phyloP scores from a whole-genome alignment of 2,888 invertebrate genomes.

The Azorinus chamasolen region DNA sequence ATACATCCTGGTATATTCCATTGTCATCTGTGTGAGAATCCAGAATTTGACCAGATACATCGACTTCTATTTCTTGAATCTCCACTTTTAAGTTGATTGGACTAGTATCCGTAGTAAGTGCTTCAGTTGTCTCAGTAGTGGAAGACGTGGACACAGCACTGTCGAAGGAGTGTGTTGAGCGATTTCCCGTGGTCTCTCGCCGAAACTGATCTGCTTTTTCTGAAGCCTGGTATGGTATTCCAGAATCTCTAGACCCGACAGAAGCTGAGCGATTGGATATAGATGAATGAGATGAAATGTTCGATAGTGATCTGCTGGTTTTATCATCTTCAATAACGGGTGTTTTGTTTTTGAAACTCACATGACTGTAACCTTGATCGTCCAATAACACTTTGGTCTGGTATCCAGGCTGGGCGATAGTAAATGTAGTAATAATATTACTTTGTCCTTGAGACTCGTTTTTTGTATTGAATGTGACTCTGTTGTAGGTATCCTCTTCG shows the following conservation, averaged over 20 bases:
- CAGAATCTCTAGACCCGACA: slow-evolving; percentile 72
- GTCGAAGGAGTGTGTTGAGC: slow-evolving; percentile 73
- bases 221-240: slow-evolving; percentile 47
- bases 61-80: slow-evolving; percentile 53
- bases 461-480: slow-evolving; percentile 31
- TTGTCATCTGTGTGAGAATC: slow-evolving; percentile 19
- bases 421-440: slow-evolving; percentile 59
- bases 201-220: slow-evolving; percentile 29
- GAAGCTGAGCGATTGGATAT: slow-evolving; percentile 62
- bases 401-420: slow-evolving; percentile 53
- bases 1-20: slow-evolving; percentile 51
- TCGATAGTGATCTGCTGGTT: slow-evolving; percentile 43
- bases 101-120: slow-evolving; percentile 7
- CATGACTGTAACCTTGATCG: slow-evolving; percentile 68
- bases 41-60: slow-evolving; percentile 12
- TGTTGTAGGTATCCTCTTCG: slow-evolving; percentile 42
- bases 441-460: not conserved
- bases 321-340: slow-evolving; percentile 47
- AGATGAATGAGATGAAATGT: slow-evolving; percentile 52
- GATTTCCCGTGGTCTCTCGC: slow-evolving; percentile 26
- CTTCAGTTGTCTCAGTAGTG: slow-evolving; percentile 38
- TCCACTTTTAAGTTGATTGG: slow-evolving; percentile 40
- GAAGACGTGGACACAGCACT: slow-evolving; percentile 74
- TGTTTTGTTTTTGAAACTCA: slow-evolving; percentile 41
- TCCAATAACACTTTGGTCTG: slow-evolving; percentile 60